A percentile compares a stretch with the other conserved stretches of the same genome.
phyloP scores from a whole-genome alignment of 2,113 vertebrate genomes.

The Campylorhamphus procurvoides region DNA sequence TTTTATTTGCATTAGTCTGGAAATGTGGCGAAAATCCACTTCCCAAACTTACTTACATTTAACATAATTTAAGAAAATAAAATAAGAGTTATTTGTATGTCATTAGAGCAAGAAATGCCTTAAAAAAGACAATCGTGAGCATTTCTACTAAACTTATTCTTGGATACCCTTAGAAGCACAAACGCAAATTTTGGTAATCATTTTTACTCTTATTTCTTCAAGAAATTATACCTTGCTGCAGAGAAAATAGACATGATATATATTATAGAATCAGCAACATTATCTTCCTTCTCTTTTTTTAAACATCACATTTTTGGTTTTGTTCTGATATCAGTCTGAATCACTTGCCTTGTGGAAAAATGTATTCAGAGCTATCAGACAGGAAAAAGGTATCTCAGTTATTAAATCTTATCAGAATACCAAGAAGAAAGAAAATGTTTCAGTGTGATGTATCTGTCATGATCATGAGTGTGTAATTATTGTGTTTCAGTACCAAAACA shows the following conservation, averaged over 20 bases:
- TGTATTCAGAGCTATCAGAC: not conserved
- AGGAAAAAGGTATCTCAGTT: not conserved
- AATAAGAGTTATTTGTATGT: not conserved
- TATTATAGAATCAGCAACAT: not conserved
- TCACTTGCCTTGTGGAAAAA: not conserved
- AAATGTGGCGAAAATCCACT: not conserved
- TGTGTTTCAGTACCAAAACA: not conserved
- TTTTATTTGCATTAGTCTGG: not conserved
- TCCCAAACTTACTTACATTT: not conserved
- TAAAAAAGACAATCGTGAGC: not conserved
- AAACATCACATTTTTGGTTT: not conserved
- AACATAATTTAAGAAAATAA: not conserved
- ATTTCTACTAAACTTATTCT: not conserved
- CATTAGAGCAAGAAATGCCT: not conserved
- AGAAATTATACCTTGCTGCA: not conserved
- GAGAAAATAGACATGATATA: not conserved
- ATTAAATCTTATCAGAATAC: not conserved
- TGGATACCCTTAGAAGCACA: not conserved
- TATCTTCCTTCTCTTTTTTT: not conserved
- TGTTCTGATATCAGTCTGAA: not conserved
- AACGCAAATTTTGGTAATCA: not conserved
- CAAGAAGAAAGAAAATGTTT: not conserved
- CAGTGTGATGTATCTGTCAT: not conserved
- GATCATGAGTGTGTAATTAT: not conserved
- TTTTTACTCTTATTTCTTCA: not conserved